These are phyloP conservation scores for Etheostoma nigrum DNA, from an alignment of 2,797 vertebrate species.

Conservation along the genomic window DNA sequence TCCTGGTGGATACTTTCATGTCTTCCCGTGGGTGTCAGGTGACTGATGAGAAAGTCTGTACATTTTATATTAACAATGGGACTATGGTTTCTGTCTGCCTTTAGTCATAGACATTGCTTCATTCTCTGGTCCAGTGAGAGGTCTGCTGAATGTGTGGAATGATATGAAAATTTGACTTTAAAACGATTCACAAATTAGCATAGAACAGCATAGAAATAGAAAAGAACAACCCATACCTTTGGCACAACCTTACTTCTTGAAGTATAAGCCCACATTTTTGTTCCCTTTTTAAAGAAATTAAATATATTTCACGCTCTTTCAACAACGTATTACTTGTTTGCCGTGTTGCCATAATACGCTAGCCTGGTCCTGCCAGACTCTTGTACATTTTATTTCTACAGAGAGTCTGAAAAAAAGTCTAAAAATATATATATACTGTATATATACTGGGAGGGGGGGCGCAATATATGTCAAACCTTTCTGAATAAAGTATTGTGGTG, in stretches of 20 bases:
- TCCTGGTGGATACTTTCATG: conserved; percentile 35
- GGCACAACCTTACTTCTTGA: not conserved
- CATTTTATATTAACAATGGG: conserved; percentile 32
- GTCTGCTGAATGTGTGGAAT: conserved; percentile 7
- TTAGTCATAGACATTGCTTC: not conserved
- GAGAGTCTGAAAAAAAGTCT: no score
- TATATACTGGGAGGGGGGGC: no score
- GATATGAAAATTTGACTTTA: not conserved
- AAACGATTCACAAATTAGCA: not conserved
- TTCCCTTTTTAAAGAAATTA: no score
- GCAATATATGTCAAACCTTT: no score
- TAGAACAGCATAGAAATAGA: not conserved
- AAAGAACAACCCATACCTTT: not conserved
- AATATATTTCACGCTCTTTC: not conserved
- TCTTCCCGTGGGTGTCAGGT: conserved; percentile 41
- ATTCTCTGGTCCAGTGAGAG: not conserved
- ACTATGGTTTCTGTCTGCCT: conserved; percentile 35
- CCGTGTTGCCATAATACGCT: not conserved
- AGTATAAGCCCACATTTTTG: not conserved
- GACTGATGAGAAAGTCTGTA: conserved; percentile 24
- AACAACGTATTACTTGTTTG: no score
- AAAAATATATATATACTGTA: no score
- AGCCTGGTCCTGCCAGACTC: no score
- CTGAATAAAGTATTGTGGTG: no score
- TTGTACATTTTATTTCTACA: no score